Evolutionary conservation across 2,113 vertebrate genomes (phyloP), one percentile per base, ranked within the genome.

Genomic region (Rafetus swinhoei): DNA sequence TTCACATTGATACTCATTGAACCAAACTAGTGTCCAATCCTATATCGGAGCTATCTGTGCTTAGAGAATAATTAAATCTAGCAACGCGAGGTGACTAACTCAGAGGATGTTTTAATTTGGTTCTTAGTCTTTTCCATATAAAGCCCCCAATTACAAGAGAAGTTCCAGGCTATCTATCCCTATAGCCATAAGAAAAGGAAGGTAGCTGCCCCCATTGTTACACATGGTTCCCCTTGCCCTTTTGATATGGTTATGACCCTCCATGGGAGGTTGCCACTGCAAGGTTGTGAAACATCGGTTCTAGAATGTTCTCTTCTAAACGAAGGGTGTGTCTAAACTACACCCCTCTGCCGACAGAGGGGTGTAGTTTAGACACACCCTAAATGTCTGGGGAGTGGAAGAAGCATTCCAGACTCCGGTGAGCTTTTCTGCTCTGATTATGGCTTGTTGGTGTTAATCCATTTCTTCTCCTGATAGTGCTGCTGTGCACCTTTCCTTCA

Each of bases 91-190:
- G 84, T 89, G 85, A 82, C 86, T 8, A 95, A 57, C 15, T 87
- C 57, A 65, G 83, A 29, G 62, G 45, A 4, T 55, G 81, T 88
- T 76, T 87, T 86, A 95, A 94, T 85, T 87, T 85, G 74, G 81
- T 87, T 91, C 86, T 90, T 55, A n/a, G 86, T 92, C 54, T n/a
- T 59, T 93, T 86, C 81, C 62, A 88, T 89, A 59, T 92, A 88
- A 96, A 91, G 92, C 90, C 32, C 24, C 72, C 83, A 65, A 81
- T 87, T 87, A 29, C 21, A 84, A 0, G 0, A 91, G 88, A 93
- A 9, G 25, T 45, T 93, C 81, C 32, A 90, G 81, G 94, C 91
- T 88, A 92, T 55, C 86, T 94, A 53, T 29, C 14, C 45, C 88
- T 85, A 91, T 92, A 80, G 90, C 32, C 88, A 59, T 80, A 50